Evolutionary conservation across 2,888 invertebrate species (phyloP).

Genomic region (Chrysolina oricalcia): DNA sequence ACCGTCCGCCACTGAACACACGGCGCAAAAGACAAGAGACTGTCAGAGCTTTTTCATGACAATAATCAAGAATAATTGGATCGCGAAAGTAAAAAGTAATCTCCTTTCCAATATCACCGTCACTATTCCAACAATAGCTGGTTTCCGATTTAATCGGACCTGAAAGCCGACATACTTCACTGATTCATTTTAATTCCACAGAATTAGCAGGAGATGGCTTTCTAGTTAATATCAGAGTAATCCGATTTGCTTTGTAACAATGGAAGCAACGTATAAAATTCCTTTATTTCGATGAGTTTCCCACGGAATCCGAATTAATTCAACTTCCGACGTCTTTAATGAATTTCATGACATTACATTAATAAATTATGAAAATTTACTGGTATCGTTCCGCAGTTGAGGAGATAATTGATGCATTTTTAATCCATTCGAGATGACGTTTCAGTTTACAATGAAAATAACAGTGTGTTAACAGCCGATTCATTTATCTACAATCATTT

Average conservation of each 20-base stretch:
- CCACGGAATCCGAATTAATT: conserved; percentile 15
- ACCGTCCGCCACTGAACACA: background rate
- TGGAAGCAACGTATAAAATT: background rate
- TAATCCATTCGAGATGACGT: background rate
- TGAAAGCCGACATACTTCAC: background rate
- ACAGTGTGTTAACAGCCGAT: background rate
- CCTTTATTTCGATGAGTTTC: background rate
- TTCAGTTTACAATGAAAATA: background rate
- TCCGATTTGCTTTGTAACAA: background rate
- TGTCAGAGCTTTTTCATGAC: background rate
- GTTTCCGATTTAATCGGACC: background rate
- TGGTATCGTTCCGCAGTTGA: background rate
- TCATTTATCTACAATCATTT: too few species aligned
- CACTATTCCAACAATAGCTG: background rate
- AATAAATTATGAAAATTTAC: background rate
- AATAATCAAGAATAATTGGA: conserved; percentile 20
- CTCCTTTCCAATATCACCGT: background rate
- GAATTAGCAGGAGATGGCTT: background rate
- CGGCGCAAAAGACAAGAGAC: background rate
- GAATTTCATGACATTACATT: conserved; percentile 1
- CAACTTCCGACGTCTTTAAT: background rate
- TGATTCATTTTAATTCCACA: background rate
- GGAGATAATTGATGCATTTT: background rate
- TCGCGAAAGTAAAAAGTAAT: background rate
- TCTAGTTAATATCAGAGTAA: background rate